Percentiles rank a stretch among this genome's conserved stretches.
phyloP scores from a whole-genome alignment of 2,888 invertebrate species.

The Cheilosia vulpina region DNA sequence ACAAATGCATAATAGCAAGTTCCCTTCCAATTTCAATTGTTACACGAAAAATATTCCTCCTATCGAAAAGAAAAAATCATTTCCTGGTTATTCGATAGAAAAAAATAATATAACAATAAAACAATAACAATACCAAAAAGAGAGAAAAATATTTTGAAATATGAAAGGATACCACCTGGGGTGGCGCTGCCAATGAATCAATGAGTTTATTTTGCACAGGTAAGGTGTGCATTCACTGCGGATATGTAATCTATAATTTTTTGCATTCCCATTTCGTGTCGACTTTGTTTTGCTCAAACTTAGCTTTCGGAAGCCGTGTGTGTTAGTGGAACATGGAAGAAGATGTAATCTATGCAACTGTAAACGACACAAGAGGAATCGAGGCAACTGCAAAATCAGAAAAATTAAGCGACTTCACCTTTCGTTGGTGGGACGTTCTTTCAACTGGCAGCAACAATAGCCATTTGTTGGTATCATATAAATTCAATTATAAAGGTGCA shows the following conservation, averaged over 20 bases:
- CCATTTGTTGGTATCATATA: conserved; percentile 39
- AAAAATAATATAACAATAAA: background rate
- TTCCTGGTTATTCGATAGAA: background rate
- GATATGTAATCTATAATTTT: background rate
- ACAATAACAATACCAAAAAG: background rate
- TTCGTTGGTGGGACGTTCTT: conserved; percentile 48
- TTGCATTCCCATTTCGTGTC: background rate
- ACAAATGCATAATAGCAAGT: background rate
- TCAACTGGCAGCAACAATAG: conserved; percentile 28
- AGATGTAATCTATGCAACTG: conserved; percentile 78
- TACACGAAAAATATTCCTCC: background rate
- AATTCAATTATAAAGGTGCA: conserved; percentile 23
- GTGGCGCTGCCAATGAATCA: conserved; percentile 4
- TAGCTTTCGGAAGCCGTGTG: conserved; percentile 4
- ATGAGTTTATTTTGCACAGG: background rate
- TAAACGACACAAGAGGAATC: conserved; percentile 76
- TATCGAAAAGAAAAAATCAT: background rate
- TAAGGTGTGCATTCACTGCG: background rate
- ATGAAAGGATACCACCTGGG: conserved; percentile 24
- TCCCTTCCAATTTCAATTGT: conserved; percentile 15
- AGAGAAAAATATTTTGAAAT: background rate
- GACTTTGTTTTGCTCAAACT: background rate
- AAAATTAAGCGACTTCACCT: conserved; percentile 25
- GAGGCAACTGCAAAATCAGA: conserved; percentile 31
- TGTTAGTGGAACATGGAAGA: conserved; percentile 78